phyloP scores from a whole-genome alignment of 2,113 vertebrate genomes.

The Plecturocebus donacophilus region DNA sequence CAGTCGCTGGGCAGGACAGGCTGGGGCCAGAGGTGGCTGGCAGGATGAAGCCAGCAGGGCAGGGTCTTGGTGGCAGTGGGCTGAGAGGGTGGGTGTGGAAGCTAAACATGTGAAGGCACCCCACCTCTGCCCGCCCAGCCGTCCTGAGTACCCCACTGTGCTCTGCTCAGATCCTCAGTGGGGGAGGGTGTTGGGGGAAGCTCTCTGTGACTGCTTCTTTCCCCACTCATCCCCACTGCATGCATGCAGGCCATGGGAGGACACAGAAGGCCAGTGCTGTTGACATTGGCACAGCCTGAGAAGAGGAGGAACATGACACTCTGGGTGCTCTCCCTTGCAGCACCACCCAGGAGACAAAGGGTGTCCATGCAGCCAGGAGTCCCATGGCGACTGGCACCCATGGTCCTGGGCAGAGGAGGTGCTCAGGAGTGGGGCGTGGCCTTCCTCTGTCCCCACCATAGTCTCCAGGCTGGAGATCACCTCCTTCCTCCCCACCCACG shows the following conservation, averaged over 20 bases:
- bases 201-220: not conserved
- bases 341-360: not conserved
- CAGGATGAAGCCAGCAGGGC: not conserved
- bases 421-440: accelerated
- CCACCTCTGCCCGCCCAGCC: not conserved
- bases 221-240: not conserved
- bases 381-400: not conserved
- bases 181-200: not conserved
- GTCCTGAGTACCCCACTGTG: not conserved
- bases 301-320: not conserved
- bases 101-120: not conserved
- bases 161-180: not conserved
- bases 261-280: not conserved
- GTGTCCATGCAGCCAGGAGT: not conserved
- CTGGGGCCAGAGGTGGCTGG: not conserved
- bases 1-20: not conserved
- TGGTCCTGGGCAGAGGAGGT: not conserved
- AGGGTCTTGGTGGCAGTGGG: not conserved
- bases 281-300: not conserved
- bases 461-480: not conserved
- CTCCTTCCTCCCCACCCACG: accelerated
- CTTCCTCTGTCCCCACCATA: not conserved
- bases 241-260: not conserved
- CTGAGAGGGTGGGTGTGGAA: not conserved
- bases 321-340: not conserved